Percentiles rank a stretch among this genome's conserved stretches.
These are phyloP conservation scores for Moxostoma hubbsi DNA, from an alignment of 2,797 vertebrate genomes.

Conservation along the genomic window DNA sequence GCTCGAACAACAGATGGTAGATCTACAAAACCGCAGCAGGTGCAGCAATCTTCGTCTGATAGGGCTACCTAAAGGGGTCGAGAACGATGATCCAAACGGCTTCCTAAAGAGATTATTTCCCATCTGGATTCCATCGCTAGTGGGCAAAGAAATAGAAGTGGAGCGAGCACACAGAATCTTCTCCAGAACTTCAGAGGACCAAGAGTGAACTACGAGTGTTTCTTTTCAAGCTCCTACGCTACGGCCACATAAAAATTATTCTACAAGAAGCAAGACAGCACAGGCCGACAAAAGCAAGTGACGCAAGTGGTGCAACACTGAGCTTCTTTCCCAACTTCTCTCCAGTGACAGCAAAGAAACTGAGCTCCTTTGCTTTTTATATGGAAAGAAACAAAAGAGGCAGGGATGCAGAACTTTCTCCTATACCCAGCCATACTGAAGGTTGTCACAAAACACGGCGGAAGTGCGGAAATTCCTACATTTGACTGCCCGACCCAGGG, in stretches of 20 bases:
- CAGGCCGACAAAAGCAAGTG: background rate
- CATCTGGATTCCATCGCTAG: background rate
- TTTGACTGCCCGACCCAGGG: too few species aligned
- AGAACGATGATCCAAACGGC: slow-evolving; percentile 2
- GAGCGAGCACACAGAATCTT: background rate
- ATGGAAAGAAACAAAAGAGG: too few species aligned
- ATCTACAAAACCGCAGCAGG: too few species aligned
- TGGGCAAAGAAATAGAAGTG: background rate
- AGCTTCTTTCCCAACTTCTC: slow-evolving; percentile 3
- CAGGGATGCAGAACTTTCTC: too few species aligned
- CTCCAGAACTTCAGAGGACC: background rate
- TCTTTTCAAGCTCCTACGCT: slow-evolving; percentile 8
- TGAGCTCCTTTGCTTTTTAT: background rate
- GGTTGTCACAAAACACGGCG: too few species aligned
- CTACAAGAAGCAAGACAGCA: background rate
- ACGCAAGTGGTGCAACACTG: background rate
- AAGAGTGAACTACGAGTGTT: background rate
- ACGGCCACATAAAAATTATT: background rate
- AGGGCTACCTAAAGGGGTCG: background rate
- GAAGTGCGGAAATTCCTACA: too few species aligned
- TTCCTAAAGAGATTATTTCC: slow-evolving; percentile 5
- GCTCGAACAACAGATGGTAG: too few species aligned
- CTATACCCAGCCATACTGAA: too few species aligned
- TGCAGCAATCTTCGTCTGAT: background rate
- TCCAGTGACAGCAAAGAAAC: background rate